These are phyloP conservation scores for Heteractis magnifica DNA, from an alignment of 92 coral and sea anemone species.

Conservation along the genomic window DNA sequence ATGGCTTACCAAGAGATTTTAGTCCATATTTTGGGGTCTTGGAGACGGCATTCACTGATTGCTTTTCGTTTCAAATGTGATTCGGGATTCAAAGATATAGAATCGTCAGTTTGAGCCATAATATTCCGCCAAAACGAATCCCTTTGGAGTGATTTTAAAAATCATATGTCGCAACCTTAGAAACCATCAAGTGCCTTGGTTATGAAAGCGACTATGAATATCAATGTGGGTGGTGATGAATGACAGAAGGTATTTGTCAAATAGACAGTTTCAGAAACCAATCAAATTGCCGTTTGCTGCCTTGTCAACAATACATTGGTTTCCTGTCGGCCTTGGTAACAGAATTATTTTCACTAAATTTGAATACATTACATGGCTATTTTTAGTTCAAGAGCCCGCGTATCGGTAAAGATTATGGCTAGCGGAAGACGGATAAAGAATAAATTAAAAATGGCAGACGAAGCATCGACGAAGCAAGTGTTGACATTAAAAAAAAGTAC, in stretches of 20 bases:
- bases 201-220: background rate
- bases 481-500: too few species aligned
- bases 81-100: background rate
- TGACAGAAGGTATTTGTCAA: background rate
- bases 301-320: conserved; percentile 24
- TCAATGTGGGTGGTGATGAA: conserved; percentile 20
- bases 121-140: background rate
- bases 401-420: too few species aligned
- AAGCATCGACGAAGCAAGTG: too few species aligned
- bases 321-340: conserved; percentile 39
- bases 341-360: conserved; percentile 2
- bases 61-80: conserved; percentile 33
- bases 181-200: conserved; percentile 38
- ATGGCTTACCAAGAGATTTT: conserved; percentile 28
- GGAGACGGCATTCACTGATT: conserved; percentile 31
- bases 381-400: too few species aligned
- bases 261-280: conserved; percentile 25
- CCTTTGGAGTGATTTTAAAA: background rate
- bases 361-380: background rate
- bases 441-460: too few species aligned
- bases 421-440: too few species aligned
- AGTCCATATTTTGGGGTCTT: conserved; percentile 41
- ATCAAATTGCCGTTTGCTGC: conserved; percentile 18
- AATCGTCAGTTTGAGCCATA: conserved; percentile 26
- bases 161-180: conserved; percentile 18